Evolutionary conservation across 2,113 vertebrate species (phyloP).

Genomic region (Pimephales promelas): DNA sequence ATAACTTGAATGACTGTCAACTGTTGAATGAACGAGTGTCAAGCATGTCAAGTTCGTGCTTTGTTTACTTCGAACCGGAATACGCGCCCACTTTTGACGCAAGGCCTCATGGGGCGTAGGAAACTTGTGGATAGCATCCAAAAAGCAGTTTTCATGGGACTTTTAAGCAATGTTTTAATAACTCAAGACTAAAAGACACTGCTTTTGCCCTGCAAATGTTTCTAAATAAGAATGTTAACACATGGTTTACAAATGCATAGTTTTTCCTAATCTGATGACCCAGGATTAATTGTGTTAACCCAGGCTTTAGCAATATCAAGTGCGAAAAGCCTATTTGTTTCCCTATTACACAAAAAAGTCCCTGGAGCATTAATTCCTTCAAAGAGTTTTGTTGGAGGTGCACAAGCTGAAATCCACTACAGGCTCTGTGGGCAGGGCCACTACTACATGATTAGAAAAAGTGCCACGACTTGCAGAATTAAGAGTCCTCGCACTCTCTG

Average conservation of each 20-base stretch:
- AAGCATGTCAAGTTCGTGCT: too few relatives aligned
- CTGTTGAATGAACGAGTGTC: too few relatives aligned
- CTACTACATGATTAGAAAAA: neutral
- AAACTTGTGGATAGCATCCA: too few relatives aligned
- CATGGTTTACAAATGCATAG: neutral
- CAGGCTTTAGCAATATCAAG: neutral
- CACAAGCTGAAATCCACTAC: neutral
- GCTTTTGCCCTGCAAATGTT: neutral
- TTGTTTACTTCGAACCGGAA: too few relatives aligned
- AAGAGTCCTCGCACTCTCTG: neutral
- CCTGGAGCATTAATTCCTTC: neutral
- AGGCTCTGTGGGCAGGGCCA: neutral
- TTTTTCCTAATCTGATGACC: neutral
- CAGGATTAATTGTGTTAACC: too few relatives aligned
- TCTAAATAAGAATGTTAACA: neutral
- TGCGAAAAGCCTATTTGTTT: neutral
- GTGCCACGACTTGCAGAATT: neutral
- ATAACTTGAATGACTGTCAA: too few relatives aligned
- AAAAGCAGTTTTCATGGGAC: too few relatives aligned
- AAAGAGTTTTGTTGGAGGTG: neutral
- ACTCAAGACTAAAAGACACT: neutral
- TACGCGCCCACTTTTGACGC: too few relatives aligned
- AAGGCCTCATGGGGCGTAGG: too few relatives aligned
- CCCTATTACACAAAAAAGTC: neutral
- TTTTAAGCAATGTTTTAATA: too few relatives aligned